phyloP scores from a whole-genome alignment of 2,113 vertebrate genomes.

The Lucifuga dentata region DNA sequence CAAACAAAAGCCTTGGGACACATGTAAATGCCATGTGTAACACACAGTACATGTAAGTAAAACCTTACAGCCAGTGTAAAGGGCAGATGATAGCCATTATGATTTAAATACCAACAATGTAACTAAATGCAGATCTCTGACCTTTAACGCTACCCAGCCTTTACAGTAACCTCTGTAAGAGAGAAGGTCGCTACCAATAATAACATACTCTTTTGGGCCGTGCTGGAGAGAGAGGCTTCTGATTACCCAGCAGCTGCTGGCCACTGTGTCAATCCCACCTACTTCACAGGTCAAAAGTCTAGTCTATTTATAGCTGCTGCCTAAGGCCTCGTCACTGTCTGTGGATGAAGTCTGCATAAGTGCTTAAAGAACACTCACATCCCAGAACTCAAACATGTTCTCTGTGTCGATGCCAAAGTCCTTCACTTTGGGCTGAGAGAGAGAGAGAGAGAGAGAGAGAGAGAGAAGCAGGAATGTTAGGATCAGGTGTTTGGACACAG shows the following conservation, averaged over 20 bases:
- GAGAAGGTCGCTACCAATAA: slow-evolving; percentile 83
- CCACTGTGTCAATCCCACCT: slow-evolving; percentile 59
- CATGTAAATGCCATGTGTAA: background rate
- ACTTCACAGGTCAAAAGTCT: slow-evolving; percentile 81
- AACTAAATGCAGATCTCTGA: slow-evolving; percentile 65
- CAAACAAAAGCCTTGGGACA: background rate
- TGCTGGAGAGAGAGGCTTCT: slow-evolving; percentile 71
- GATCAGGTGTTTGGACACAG: background rate
- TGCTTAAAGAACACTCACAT: slow-evolving; percentile 85
- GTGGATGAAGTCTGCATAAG: slow-evolving; percentile 9
- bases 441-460: slow-evolving; percentile 42
- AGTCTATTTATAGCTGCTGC: slow-evolving; percentile 78
- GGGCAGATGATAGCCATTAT: slow-evolving; percentile 16
- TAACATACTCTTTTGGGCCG: slow-evolving; percentile 77
- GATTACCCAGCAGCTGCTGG: slow-evolving; percentile 81
- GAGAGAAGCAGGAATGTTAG: slow-evolving; percentile 5
- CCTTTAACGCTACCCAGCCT: slow-evolving; percentile 74
- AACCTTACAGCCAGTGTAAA: slow-evolving; percentile 31
- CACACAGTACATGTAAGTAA: background rate
- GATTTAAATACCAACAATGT: slow-evolving; percentile 78
- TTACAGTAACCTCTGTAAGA: slow-evolving; percentile 73
- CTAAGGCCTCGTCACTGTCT: slow-evolving; percentile 22
- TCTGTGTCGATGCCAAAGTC: slow-evolving; percentile 96
- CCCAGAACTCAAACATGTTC: slow-evolving; percentile 99
- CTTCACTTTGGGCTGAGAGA: slow-evolving; percentile 92